A percentile compares a stretch with the other conserved stretches of the same genome.
These are phyloP conservation scores for Illadopsis cleaveri DNA, from an alignment of 2,113 vertebrate species.

Conservation along the genomic window DNA sequence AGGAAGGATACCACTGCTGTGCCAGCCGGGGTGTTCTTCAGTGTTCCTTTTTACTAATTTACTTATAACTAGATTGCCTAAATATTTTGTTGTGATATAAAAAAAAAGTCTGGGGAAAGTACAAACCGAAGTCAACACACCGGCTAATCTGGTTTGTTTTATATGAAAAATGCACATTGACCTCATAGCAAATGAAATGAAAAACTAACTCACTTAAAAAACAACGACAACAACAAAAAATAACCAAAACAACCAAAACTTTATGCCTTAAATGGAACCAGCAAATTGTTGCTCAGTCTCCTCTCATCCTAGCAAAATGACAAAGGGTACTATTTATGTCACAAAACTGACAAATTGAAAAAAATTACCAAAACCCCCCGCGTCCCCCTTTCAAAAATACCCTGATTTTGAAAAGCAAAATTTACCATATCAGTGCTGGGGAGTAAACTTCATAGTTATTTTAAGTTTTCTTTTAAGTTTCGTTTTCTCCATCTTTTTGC, in stretches of 20 bases:
- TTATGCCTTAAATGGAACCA: neutral
- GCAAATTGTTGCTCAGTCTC: neutral
- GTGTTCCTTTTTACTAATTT: neutral
- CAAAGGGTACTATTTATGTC: neutral
- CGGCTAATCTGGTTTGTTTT: constrained; percentile 40
- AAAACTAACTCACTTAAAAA: neutral
- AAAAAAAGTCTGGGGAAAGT: neutral
- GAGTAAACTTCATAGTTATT: constrained; percentile 68
- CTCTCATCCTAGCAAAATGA: constrained; percentile 20
- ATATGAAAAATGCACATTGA: constrained; percentile 53
- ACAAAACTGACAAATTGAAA: constrained; percentile 17
- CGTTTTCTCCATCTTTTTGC: constrained; percentile 72
- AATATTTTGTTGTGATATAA: neutral
- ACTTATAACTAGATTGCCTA: neutral
- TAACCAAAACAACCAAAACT: neutral
- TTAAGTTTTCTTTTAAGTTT: constrained; percentile 69
- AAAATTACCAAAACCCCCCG: constrained; percentile 34
- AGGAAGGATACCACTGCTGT: neutral
- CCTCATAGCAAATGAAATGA: neutral
- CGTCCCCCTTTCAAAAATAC: constrained; percentile 19
- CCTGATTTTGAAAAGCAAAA: neutral
- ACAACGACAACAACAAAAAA: neutral
- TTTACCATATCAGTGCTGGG: constrained; percentile 57
- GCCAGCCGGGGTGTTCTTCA: neutral
- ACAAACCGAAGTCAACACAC: neutral